Conservation (phyloP, 2,888 invertebrate species). For the Synanthedon tipuliformis region DNA sequence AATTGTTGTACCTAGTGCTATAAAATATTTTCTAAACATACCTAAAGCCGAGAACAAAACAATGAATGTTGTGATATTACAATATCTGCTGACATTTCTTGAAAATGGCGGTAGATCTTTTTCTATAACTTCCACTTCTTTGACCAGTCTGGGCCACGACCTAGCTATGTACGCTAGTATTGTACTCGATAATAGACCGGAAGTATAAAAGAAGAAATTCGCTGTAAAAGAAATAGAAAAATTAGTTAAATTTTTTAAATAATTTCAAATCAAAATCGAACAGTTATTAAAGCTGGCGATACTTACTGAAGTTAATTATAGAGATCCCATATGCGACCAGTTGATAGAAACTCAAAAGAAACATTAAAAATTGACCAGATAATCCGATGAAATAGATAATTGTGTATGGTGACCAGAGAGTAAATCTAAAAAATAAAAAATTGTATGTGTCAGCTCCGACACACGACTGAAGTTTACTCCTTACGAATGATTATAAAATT, state of each 20-base stretch:
- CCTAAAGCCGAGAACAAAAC: constrained; percentile 26
- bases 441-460: too few species aligned
- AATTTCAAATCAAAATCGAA: too few species aligned
- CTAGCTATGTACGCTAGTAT: constrained; percentile 23
- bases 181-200: constrained; percentile 20
- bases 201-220: constrained; percentile 25
- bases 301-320: constrained; percentile 29
- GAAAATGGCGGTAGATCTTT: constrained; percentile 25
- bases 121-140: constrained; percentile 24
- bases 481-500: too few species aligned
- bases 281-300: background rate
- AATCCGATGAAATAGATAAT: constrained; percentile 23
- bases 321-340: constrained; percentile 19
- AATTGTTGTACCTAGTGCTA: too few species aligned
- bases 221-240: constrained; percentile 15
- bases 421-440: constrained; percentile 20
- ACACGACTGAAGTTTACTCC: too few species aligned
- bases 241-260: background rate
- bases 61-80: constrained; percentile 21
- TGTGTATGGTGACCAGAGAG: constrained; percentile 23
- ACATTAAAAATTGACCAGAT: constrained; percentile 29
- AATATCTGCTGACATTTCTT: constrained; percentile 17
- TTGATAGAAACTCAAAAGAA: constrained; percentile 20
- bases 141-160: constrained; percentile 23
- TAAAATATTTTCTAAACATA: constrained; percentile 9